Evolutionary conservation across 1,140 invertebrate species (phyloP), one percentile per base, ranked within the genome.

Genomic region (Neodiprion lecontei): DNA sequence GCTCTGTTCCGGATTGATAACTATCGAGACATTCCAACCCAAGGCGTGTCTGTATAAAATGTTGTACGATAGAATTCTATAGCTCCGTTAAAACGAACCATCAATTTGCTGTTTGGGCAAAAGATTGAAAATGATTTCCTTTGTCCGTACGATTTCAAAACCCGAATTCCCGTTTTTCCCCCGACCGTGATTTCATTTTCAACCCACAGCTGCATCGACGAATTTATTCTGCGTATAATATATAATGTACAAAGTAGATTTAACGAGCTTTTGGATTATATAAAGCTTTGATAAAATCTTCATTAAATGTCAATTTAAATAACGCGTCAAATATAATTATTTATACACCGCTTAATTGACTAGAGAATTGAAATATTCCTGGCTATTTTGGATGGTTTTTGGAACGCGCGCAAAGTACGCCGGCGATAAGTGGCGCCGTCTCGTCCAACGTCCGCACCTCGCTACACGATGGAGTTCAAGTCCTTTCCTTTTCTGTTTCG

Each of bases 401-500:
- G 12, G 67, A 69, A 69, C 67, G 67, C 17, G 40, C 7, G 40
- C 7, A 4, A 69, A 69, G 21, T 65, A 21, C 40, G 17, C 67
- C 11, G 21, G 17, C 7, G 67, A 69, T 21, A 9, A 69, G 67
- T 69, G 67, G 67, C 67, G 67, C 67, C 67, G 40, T 47, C 21
- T 12, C 67, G 40, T 47, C 67, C 14, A 47, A 69, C 67, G 21
- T 14, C 67, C 67, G 21, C 10, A 47, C 67, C 5, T 21, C 40
- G 67, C 14, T 4, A 69, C 40, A 5, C 8, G 11, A 61, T 61
- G 53, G 53, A 61, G 53, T 61, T 61, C 53, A 17, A 14, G 53
- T 61, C 53, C 67, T 69, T 69, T 69, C 67, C 67, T 69, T 69
- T 69, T 69, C 67, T 69, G 40, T 21, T 69, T 69, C 67, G 17